Conservation (phyloP, 2,113 vertebrate species). For the Fregata magnificens region DNA sequence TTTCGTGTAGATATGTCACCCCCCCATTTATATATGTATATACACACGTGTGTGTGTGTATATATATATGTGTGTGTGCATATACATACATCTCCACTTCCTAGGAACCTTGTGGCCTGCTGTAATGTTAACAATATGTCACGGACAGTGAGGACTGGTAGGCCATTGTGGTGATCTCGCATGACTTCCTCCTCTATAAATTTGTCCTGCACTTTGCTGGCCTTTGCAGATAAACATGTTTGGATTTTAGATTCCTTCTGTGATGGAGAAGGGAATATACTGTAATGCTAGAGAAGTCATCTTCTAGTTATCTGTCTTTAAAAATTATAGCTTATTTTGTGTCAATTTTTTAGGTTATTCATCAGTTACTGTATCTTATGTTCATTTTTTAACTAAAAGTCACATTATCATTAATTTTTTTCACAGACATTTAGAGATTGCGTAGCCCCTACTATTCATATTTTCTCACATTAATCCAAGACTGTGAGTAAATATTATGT, state of each 20-base stretch:
- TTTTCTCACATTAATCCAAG: neutral
- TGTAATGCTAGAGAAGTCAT: neutral
- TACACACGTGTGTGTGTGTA: no score
- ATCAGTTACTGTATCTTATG: neutral
- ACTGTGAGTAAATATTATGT: neutral
- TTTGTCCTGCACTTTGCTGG: neutral
- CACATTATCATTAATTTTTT: neutral
- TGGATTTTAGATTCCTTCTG: neutral
- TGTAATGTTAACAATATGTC: neutral
- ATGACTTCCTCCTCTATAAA: neutral
- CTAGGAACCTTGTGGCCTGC: neutral
- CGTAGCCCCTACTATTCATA: neutral
- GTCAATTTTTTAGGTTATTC: neutral
- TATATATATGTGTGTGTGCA: no score
- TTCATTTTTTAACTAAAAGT: neutral
- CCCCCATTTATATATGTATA: accelerated
- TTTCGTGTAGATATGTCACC: neutral
- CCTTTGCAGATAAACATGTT: neutral
- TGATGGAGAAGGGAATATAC: neutral
- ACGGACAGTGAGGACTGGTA: neutral
- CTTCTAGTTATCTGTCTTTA: neutral
- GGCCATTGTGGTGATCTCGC: neutral
- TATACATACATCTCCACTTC: neutral
- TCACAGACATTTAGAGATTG: neutral
- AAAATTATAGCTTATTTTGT: neutral